Conservation (phyloP, 2,113 vertebrate species). For the Alethe diademata region DNA sequence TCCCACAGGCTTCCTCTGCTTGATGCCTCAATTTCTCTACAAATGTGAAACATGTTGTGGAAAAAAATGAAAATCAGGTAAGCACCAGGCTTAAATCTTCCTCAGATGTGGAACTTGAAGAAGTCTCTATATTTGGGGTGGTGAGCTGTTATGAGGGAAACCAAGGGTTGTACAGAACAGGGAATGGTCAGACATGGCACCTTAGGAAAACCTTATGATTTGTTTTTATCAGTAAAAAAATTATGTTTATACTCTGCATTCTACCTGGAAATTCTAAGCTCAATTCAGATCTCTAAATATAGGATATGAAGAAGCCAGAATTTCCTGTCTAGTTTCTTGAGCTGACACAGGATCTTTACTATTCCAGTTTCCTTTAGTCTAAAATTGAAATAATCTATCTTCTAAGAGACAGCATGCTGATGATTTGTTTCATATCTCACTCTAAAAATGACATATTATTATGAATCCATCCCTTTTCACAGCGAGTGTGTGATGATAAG, state of each 20-base stretch:
- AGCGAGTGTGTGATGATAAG: not conserved
- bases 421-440: not conserved
- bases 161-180: not conserved
- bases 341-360: not conserved
- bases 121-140: not conserved
- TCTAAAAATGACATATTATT: not conserved
- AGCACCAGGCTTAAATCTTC: not conserved
- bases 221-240: not conserved
- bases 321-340: not conserved
- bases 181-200: not conserved
- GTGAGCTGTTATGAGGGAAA: not conserved
- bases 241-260: not conserved
- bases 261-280: not conserved
- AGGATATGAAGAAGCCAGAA: not conserved
- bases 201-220: not conserved
- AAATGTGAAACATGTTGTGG: not conserved
- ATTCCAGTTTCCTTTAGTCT: not conserved
- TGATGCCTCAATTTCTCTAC: not conserved
- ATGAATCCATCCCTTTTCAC: not conserved
- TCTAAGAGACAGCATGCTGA: not conserved
- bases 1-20: not conserved
- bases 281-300: not conserved
- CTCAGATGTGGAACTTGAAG: not conserved
- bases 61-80: not conserved
- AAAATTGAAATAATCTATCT: slow-evolving; percentile 13